These are phyloP conservation scores for Tyria jacobaeae DNA, from an alignment of 2,888 invertebrate species.

Conservation along the genomic window DNA sequence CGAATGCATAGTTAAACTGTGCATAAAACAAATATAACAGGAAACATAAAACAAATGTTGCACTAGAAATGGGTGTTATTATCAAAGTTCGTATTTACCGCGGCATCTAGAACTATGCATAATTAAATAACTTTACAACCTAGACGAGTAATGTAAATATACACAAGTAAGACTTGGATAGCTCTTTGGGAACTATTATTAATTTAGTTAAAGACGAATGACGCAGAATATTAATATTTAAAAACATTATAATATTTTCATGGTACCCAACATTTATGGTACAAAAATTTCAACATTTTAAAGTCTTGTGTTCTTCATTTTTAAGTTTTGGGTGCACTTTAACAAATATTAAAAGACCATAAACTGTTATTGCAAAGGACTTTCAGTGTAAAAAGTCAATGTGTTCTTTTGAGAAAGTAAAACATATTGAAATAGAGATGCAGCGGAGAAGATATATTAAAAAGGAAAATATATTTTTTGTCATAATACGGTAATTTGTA, in stretches of 20 bases:
- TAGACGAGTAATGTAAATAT: slow-evolving; percentile 20
- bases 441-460: no score
- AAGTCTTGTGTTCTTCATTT: background rate
- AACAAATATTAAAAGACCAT: no score
- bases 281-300: background rate
- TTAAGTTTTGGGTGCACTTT: no score
- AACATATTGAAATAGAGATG: no score
- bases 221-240: background rate
- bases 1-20: background rate
- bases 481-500: no score
- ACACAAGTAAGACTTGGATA: background rate
- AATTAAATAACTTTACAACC: slow-evolving; percentile 60
- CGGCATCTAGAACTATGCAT: slow-evolving; percentile 40
- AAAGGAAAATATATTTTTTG: no score
- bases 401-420: no score
- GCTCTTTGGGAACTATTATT: slow-evolving; percentile 10
- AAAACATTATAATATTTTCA: background rate
- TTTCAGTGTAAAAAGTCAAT: no score
- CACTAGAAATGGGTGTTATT: slow-evolving; percentile 36
- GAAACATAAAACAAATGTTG: slow-evolving; percentile 4
- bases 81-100: slow-evolving; percentile 38
- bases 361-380: no score
- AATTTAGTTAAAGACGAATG: slow-evolving; percentile 2
- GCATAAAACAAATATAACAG: background rate
- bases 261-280: background rate